phyloP scores from a whole-genome alignment of 2,888 invertebrate species.

The Nomada ruficornis region DNA sequence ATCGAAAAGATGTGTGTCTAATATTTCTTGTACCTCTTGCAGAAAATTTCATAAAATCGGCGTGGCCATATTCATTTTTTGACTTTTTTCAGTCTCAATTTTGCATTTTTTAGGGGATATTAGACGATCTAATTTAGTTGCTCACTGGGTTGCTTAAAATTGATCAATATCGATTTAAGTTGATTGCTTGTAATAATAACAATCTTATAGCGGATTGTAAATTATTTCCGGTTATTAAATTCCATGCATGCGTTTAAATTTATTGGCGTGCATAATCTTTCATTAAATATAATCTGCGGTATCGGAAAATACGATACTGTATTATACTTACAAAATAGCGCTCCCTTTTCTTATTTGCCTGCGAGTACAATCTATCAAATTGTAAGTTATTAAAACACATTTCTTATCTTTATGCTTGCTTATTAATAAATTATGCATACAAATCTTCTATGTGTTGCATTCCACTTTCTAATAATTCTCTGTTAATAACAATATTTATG shows the following conservation, averaged over 20 bases:
- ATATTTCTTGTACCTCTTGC: no score
- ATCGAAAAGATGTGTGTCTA: no score
- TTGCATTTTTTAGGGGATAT: slow-evolving; percentile 7
- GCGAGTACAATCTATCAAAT: background rate
- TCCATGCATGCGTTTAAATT: slow-evolving; percentile 50
- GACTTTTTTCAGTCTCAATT: no score
- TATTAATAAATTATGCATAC: background rate
- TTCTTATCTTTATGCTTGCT: background rate
- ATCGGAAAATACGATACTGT: slow-evolving; percentile 48
- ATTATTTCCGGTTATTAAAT: slow-evolving; percentile 39
- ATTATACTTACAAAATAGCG: slow-evolving; percentile 58
- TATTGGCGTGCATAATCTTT: slow-evolving; percentile 52
- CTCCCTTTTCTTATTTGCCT: slow-evolving; percentile 27
- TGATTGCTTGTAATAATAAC: slow-evolving; percentile 9
- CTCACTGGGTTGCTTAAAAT: slow-evolving; percentile 1
- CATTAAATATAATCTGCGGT: slow-evolving; percentile 45
- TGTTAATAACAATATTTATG: no score
- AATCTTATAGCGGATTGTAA: background rate
- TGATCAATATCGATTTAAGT: slow-evolving; percentile 32
- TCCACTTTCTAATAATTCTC: no score
- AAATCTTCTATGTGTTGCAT: no score
- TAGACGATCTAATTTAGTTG: slow-evolving; percentile 30
- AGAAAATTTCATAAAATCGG: no score
- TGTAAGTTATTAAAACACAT: slow-evolving; percentile 19
- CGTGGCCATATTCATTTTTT: no score